Evolutionary conservation across 2,113 vertebrate genomes (phyloP).

Genomic region (Tamias sibiricus): DNA sequence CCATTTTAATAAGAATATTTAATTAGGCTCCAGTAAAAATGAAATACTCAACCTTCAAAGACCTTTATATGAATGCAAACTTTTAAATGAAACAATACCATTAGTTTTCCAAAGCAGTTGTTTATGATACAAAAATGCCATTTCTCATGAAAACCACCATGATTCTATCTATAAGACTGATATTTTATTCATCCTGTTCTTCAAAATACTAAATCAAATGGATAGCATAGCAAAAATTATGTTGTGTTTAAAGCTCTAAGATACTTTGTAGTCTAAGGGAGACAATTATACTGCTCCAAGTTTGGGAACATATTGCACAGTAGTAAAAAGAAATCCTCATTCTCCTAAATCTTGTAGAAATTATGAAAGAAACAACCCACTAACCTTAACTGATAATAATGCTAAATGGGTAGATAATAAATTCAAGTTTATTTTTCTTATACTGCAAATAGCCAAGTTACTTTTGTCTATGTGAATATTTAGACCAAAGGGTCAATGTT

Average conservation of each 20-base stretch:
- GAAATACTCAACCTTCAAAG: slow-evolving; percentile 61
- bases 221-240: not conserved
- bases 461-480: not conserved
- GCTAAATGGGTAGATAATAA: not conserved
- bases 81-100: slow-evolving; percentile 58
- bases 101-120: slow-evolving; percentile 61
- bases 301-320: not conserved
- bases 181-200: not conserved
- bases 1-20: slow-evolving; percentile 46
- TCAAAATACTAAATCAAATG: not conserved
- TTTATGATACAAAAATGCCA: slow-evolving; percentile 36
- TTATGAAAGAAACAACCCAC: not conserved
- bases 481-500: not conserved
- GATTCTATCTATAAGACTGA: not conserved
- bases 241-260: not conserved
- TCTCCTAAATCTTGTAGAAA: not conserved
- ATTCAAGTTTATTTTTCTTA: not conserved
- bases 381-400: not conserved
- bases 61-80: not conserved
- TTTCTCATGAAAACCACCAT: not conserved
- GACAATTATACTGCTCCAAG: not conserved
- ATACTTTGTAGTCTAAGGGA: not conserved
- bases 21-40: slow-evolving; percentile 45
- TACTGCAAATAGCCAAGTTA: accelerated
- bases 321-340: not conserved